Evolutionary conservation across 2,888 invertebrate species (phyloP), one percentile per base, ranked within the genome.

Genomic region (Sympetrum striolatum): DNA sequence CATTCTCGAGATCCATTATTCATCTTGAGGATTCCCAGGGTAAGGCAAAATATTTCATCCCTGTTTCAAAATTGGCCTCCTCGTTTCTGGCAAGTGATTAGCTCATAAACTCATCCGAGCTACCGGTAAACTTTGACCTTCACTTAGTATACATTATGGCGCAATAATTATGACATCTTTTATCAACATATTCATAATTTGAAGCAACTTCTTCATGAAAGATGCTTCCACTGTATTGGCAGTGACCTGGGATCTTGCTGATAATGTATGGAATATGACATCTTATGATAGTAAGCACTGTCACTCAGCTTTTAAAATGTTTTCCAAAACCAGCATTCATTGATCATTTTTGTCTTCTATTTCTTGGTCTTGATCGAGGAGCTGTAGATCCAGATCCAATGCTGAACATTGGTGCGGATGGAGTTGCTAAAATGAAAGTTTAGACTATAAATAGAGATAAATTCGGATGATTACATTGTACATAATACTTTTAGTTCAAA

Each of bases 351-450:
- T 86, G 86, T 48, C 86, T 58, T 15, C 86, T 35, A 39, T 60
- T 86, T 22, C 86, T 58, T 25, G 86, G 60, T 60, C 86, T 35
- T n/a, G 86, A 86, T 39, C 86, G 86, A 37, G 86, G 86, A 12
- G 86, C 86, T 14, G 86, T 86, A 15, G 86, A 86, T 2, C 86
- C 86, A 0, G 86, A 86, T 3, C 86, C 86, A 39, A 86, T 86
- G n/a, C 86, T 86, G 37, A 86, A 86, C 86, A 86, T 86, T 37
- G 86, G 58, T 37, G 86, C 58, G 2, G 86, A 37, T 39, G 60
- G 39, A 10, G 58, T 60, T 22, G 86, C 86, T 86, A 14, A 10
- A 64, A 39, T 82, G 31, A 53, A 82, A 82, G 18, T 31, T n/a
- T 18, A 25, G 12, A 53, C 15, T 14, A 14, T n/a, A 25, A n/a